These are phyloP conservation scores for Noturus placidus DNA, from an alignment of 2,113 vertebrate species.

Conservation along the genomic window DNA sequence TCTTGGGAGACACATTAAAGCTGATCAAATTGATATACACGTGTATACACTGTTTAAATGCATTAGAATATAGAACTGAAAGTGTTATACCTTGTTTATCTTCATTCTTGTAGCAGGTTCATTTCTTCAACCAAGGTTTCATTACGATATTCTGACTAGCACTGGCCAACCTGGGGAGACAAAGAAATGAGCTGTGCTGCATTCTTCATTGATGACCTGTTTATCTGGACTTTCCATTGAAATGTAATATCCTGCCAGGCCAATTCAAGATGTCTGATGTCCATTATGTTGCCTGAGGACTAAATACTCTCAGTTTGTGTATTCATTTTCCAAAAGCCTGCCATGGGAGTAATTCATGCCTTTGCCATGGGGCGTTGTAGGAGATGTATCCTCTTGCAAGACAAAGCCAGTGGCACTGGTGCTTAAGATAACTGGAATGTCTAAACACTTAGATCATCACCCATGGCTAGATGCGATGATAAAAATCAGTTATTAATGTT, in stretches of 20 bases:
- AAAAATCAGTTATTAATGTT: slow-evolving; percentile 33
- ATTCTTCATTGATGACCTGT: not conserved
- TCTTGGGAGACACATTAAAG: not conserved
- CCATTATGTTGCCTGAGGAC: slow-evolving; percentile 28
- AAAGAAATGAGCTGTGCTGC: not conserved
- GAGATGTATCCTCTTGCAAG: slow-evolving; percentile 32
- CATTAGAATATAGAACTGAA: not conserved
- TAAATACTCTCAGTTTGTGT: slow-evolving; percentile 48
- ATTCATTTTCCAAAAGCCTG: slow-evolving; percentile 54
- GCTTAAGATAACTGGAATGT: slow-evolving; percentile 55
- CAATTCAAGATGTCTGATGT: slow-evolving; percentile 15
- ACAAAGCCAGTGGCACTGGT: slow-evolving; percentile 37
- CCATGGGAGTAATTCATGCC: slow-evolving; percentile 48
- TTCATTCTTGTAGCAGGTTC: not conserved
- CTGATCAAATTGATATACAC: not conserved
- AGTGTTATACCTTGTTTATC: not conserved
- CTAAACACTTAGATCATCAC: slow-evolving; percentile 59
- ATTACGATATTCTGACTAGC: not conserved
- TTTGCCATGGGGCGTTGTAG: slow-evolving; percentile 57
- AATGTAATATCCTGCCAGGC: slow-evolving; percentile 42
- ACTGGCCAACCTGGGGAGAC: not conserved
- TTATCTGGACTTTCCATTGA: slow-evolving; percentile 10
- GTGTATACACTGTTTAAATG: not conserved
- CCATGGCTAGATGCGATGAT: slow-evolving; percentile 44
- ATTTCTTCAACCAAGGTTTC: not conserved